These are phyloP conservation scores for Conger conger DNA, from an alignment of 2,113 vertebrate genomes.

Conservation along the genomic window DNA sequence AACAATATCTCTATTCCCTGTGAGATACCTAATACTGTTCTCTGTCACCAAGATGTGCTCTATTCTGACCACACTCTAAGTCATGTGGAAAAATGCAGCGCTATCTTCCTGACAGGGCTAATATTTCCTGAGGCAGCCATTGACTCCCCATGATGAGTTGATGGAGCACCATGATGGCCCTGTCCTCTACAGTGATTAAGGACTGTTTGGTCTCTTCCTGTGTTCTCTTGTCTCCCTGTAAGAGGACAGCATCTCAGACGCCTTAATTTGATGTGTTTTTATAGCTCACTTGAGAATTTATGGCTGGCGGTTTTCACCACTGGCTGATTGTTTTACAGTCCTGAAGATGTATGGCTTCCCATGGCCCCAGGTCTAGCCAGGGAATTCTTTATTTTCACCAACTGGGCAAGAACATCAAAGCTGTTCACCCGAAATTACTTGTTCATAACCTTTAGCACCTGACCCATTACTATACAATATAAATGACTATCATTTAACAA, in stretches of 20 bases:
- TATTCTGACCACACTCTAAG: not conserved
- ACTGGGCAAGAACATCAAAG: conserved; percentile 3
- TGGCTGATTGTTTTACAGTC: conserved; percentile 22
- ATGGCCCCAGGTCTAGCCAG: conserved; percentile 13
- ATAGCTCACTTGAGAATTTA: conserved; percentile 28
- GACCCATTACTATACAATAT: conserved; percentile 11
- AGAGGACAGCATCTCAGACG: not conserved
- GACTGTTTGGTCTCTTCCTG: not conserved
- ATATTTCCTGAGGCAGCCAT: not conserved
- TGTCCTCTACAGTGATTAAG: conserved; percentile 16
- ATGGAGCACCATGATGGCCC: not conserved
- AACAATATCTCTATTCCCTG: not conserved
- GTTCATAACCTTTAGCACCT: not conserved
- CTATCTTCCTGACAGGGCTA: not conserved
- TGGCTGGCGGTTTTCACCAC: not conserved
- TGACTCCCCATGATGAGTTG: not conserved
- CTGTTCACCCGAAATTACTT: conserved; percentile 19
- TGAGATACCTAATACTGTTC: not conserved
- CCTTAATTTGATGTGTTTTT: conserved; percentile 19
- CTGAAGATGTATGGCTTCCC: conserved; percentile 21
- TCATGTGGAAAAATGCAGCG: not conserved
- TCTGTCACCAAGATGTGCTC: not conserved
- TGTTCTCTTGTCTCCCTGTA: not conserved
- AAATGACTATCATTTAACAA: conserved; percentile 1
- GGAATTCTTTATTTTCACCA: conserved; percentile 18